Evolutionary conservation across 2,113 vertebrate species (phyloP).

Genomic region (Neolamprologus sp.): DNA sequence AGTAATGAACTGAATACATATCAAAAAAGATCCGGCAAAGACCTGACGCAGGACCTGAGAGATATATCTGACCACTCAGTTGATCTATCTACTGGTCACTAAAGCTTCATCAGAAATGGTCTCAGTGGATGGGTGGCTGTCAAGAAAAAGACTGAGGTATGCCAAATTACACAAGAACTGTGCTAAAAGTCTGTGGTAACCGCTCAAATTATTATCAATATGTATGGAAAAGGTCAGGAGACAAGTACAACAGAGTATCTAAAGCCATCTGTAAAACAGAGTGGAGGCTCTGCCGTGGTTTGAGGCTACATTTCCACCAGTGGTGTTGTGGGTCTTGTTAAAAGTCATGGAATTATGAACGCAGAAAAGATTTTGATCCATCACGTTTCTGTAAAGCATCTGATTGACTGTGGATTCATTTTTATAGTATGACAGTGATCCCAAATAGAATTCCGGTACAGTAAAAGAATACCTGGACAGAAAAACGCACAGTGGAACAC

Average conservation of each 20-base stretch:
- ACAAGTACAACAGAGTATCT: background rate
- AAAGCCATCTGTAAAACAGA: background rate
- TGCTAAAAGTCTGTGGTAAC: background rate
- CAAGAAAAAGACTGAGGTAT: background rate
- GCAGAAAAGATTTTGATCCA: background rate
- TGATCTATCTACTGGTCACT: background rate
- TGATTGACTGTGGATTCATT: background rate
- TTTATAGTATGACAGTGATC: background rate
- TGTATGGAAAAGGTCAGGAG: background rate
- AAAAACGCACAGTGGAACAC: background rate
- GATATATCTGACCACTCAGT: background rate
- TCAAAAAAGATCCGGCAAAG: background rate
- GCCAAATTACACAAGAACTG: background rate
- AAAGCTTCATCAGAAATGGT: background rate
- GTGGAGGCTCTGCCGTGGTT: background rate
- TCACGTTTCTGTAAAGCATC: background rate
- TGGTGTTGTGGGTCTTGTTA: background rate
- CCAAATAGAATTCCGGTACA: background rate
- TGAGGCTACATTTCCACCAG: background rate
- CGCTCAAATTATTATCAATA: accelerated
- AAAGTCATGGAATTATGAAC: background rate
- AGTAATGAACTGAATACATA: background rate
- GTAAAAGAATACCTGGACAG: background rate
- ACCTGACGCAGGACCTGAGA: background rate
- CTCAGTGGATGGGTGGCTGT: background rate